phyloP scores from a whole-genome alignment of 1,140 invertebrate genomes.

The Drosophila murphyi region DNA sequence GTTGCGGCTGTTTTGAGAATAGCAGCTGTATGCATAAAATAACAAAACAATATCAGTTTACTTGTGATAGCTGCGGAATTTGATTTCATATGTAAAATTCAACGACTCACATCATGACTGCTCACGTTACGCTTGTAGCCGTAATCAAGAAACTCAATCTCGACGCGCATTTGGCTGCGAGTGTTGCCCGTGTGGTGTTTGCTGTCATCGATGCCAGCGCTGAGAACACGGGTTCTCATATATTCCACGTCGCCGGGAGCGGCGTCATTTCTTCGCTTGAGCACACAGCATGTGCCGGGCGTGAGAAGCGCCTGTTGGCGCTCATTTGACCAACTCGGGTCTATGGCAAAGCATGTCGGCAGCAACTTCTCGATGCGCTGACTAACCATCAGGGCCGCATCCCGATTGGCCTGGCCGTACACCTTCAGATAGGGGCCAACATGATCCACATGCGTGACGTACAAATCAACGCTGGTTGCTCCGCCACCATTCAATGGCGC shows the following conservation, averaged over 20 bases:
- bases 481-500: conserved; percentile 21
- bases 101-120: conserved; percentile 68
- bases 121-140: conserved; percentile 85
- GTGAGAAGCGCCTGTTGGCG: conserved; percentile 68
- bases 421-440: conserved; percentile 88
- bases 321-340: conserved; percentile 66
- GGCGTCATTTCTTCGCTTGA: conserved; percentile 61
- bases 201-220: conserved; percentile 46
- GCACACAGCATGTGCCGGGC: conserved; percentile 66
- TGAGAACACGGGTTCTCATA: conserved; percentile 63
- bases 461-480: conserved; percentile 53
- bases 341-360: conserved; percentile 70
- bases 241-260: conserved; percentile 75
- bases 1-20: conserved; percentile 71
- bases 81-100: not conserved
- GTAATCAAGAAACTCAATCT: conserved; percentile 89
- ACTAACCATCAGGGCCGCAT: conserved; percentile 66
- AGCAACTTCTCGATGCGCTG: conserved; percentile 67
- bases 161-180: conserved; percentile 83
- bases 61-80: not conserved
- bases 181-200: conserved; percentile 34
- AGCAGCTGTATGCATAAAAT: conserved; percentile 55
- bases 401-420: conserved; percentile 86
- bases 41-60: conserved; percentile 2
- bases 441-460: conserved; percentile 88